Evolutionary conservation across 2,113 vertebrate species (phyloP), one percentile per base, ranked within the genome.

Genomic region (Pao palembangensis): DNA sequence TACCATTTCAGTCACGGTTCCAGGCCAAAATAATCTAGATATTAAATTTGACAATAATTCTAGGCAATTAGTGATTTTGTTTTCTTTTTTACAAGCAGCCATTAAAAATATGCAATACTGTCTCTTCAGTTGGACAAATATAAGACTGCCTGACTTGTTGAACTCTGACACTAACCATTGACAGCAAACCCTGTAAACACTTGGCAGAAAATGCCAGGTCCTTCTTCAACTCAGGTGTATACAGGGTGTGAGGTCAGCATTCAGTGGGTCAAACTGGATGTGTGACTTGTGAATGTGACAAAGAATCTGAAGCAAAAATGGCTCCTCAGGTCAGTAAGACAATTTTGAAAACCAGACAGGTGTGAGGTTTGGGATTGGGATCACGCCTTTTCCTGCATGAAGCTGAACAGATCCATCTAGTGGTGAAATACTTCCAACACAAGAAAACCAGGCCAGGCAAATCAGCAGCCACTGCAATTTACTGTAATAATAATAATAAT

Each of bases 371-470:
- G 43, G n/a, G 60, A 10, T 51, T 0, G 41, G n/a, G 57, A 10
- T 48, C 0, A 49, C 55, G 38, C 18, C 21, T 52, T 55, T 28
- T 64, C 48, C 69, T 53, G 60, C 49, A 14, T 61, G 53, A 71
- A 58, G 51, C 13, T 61, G 53, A 64, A 74, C 71, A 79, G 75
- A 48, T 84, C 76, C 87, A 79, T 54, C 87, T 82, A 58, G 79
- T 79, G 88, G 82, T 51, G 28, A 49, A 3, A 60, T 4, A 67
- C 28, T n/a, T 59, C 17, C 64, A 41, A 65, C 19, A 18, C 50
- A 38, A 38, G 34, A 38, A 38, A 38, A 38, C 11, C 8, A 53
- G 23, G 10, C 60, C 49, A 1, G 49, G 21, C 53, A 41, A 64
- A 68, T 75, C 70, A 63, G 14, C 77, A 82, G 74, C 68, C 63